Base-by-base conservation (phyloP, 1,140 invertebrate species). In the Phenacoccus solenopsis region DNA sequence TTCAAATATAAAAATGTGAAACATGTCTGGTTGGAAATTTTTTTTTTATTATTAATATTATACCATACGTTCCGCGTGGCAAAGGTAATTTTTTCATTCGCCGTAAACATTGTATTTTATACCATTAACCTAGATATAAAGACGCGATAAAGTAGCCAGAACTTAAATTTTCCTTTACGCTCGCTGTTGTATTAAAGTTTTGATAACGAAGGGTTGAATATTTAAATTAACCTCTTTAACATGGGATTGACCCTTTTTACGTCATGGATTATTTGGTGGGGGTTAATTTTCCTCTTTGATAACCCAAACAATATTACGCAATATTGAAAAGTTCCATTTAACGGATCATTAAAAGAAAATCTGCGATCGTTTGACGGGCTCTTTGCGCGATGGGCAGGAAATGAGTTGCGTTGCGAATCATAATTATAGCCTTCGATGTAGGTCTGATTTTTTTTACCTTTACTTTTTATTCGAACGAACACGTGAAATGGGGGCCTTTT, bases 21-120 rank as follows among this genome's bases (percentile, higher is more conserved):
- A 38, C 32, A 38, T 38, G 32, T 38, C 32, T 38, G 32, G 9
- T 38, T n/a, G n/a, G 32, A 38, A 38, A 38, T 38, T 10, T 38
- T 38, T 38, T 38, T 38, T 38, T 38, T n/a, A n/a, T n/a, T n/a
- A n/a, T n/a, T n/a, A n/a, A n/a, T n/a, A n/a, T 5, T 32, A 32
- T 32, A 32, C 30, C 30, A 32, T 32, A 32, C 30, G 30, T 32
- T 7, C 30, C 30, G n/a, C n/a, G n/a, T n/a, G n/a, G n/a, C n/a
- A 32, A 49, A 10, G 3, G 38, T 49, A 49, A 49, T 49, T 49
- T 49, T 49, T 49, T 16, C 38, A 49, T 49, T 49, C 38, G 12
- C 21, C 59, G 59, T 64, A 64, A 64, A 64, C 59, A 64, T 64
- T 64, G 59, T 64, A 64, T 64, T 64, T 64, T 64, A 64, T 64